Evolutionary conservation across 2,797 vertebrate genomes (phyloP).

Genomic region (Argya squamiceps): DNA sequence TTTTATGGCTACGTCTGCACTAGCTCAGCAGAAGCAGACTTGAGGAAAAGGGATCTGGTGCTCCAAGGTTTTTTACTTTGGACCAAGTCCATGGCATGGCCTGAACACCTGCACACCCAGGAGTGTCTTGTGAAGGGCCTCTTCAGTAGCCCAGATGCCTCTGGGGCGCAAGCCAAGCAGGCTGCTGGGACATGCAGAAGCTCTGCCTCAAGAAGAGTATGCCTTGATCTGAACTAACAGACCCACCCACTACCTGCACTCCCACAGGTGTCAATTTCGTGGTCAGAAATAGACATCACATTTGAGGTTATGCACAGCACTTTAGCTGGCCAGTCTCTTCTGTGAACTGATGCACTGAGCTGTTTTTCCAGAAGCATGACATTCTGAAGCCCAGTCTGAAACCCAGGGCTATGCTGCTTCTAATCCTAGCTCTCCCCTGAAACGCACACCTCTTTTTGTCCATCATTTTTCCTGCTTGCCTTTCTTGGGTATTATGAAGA

Average conservation of each 20-base stretch:
- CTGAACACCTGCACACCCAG: neutral
- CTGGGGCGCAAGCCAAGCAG: accelerated
- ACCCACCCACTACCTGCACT: neutral
- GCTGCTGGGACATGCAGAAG: neutral
- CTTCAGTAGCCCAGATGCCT: accelerated
- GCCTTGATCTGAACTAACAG: neutral
- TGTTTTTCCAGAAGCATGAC: neutral
- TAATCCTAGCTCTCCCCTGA: neutral
- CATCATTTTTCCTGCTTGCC: neutral
- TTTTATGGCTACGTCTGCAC: neutral
- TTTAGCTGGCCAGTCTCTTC: neutral
- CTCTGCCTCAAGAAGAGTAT: neutral
- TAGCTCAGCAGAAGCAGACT: neutral
- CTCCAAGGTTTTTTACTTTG: neutral
- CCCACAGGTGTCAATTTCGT: accelerated
- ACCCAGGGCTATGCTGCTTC: neutral
- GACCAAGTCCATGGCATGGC: neutral
- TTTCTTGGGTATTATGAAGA: neutral
- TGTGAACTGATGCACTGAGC: neutral
- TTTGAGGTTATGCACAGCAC: neutral
- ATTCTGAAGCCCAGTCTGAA: neutral
- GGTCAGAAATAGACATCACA: neutral
- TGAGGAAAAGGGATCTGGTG: neutral
- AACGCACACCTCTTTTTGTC: neutral
- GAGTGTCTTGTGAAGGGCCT: neutral